These are phyloP conservation scores for Amitus sp. DNA, from an alignment of 2,888 invertebrate species.

Conservation along the genomic window DNA sequence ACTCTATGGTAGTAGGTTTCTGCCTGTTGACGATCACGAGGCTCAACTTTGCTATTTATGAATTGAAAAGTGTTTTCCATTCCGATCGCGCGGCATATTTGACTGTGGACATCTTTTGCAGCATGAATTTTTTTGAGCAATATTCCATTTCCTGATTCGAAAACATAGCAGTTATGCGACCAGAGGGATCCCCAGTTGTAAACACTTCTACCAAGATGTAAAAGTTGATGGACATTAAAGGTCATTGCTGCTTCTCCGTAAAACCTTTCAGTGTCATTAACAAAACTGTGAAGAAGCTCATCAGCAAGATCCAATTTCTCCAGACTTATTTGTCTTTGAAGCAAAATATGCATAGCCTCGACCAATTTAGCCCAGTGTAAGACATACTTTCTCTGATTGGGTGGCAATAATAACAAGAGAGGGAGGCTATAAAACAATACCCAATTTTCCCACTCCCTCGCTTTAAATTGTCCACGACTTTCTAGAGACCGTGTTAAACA, in stretches of 20 bases:
- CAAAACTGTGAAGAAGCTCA: slow-evolving; percentile 3
- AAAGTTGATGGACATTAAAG: slow-evolving; percentile 15
- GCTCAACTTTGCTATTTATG: slow-evolving; percentile 10
- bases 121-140: slow-evolving; percentile 17
- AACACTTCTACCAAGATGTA: slow-evolving; percentile 13
- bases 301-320: slow-evolving; percentile 5
- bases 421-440: slow-evolving; percentile 11
- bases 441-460: slow-evolving; percentile 17
- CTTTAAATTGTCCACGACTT: slow-evolving; percentile 1
- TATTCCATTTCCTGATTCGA: slow-evolving; percentile 20
- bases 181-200: slow-evolving; percentile 18
- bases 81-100: slow-evolving; percentile 12
- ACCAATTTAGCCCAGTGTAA: slow-evolving; percentile 12
- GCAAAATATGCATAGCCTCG: slow-evolving; percentile 7
- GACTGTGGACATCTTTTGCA: slow-evolving; percentile 24
- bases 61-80: slow-evolving; percentile 11
- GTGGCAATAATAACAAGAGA: slow-evolving; percentile 3
- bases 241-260: slow-evolving; percentile 12
- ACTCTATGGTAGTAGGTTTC: slow-evolving; percentile 8
- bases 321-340: neutral
- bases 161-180: slow-evolving; percentile 13
- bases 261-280: neutral
- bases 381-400: too few species aligned
- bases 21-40: slow-evolving; percentile 5
- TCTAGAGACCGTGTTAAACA: slow-evolving; percentile 1